Base-by-base conservation (phyloP, 1,140 invertebrate species). In the Ceratina calcarata region DNA sequence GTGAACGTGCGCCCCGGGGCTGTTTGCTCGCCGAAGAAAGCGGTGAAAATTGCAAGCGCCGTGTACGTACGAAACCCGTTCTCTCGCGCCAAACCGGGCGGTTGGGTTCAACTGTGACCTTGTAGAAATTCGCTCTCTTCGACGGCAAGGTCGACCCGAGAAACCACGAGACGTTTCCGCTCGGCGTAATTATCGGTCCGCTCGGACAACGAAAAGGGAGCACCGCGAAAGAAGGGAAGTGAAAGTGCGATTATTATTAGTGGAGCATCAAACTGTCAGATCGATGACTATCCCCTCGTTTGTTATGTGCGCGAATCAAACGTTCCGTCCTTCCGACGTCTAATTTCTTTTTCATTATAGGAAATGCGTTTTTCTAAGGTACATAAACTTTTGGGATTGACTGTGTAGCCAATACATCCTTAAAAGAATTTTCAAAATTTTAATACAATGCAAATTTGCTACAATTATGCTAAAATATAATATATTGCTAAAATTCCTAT, bases 241-340 rank as follows among this genome's bases (percentile, higher is more conserved):
- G 91, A 92, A 92, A 92, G 90, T 89, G 85, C 87, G 81, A 82
- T 87, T 87, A 72, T 80, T 78, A 78, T 90, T 88, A 83, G 74
- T 85, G 84, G 80, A 78, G 51, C 53, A 77, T 66, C 82, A 32
- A 68, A 53, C 37, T 13, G 61, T 22, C 37, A 58, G 69, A 86
- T 86, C 79, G 85, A 87, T 82, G 73, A 76, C 62, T 62, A 83
- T 58, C 69, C 67, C 68, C 60, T 65, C 67, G 83, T 83, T 82
- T 16, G 84, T 86, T 86, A 67, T 58, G 53, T 53, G 22, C 27
- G 55, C 51, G 37, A 37, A 10, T 72, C 64, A 20, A 57, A 51
- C 24, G 37, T n/a, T 32, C 10, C 8, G 7, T 0, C n/a, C n/a
- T n/a, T n/a, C n/a, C n/a, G n/a, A n/a, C n/a, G n/a, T n/a, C n/a